These are phyloP conservation scores for Spodoptera littoralis DNA, from an alignment of 2,888 invertebrate species.

Conservation along the genomic window DNA sequence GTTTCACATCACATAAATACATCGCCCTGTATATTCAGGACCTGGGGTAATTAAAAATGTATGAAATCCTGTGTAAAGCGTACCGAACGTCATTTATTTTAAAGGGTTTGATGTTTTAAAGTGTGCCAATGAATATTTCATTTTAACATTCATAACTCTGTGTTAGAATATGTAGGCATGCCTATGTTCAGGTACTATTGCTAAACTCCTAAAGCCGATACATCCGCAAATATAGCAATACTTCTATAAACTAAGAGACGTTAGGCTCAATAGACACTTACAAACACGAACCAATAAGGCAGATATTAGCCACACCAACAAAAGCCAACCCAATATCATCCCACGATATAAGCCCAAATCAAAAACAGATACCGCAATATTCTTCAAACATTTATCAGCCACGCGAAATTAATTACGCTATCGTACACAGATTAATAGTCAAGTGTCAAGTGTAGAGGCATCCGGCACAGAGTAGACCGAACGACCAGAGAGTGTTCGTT, in stretches of 20 bases:
- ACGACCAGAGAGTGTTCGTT: slow-evolving; percentile 60
- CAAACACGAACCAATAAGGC: too few relatives aligned
- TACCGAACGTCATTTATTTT: not conserved
- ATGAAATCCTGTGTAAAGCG: not conserved
- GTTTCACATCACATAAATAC: slow-evolving; percentile 2
- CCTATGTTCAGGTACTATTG: too few relatives aligned
- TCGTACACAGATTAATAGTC: slow-evolving; percentile 55
- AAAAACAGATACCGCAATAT: slow-evolving; percentile 22
- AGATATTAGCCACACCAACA: too few relatives aligned
- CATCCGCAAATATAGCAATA: too few relatives aligned
- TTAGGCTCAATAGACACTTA: too few relatives aligned
- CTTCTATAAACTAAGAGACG: too few relatives aligned
- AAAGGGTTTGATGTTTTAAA: slow-evolving; percentile 6
- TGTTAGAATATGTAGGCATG: too few relatives aligned
- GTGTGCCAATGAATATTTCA: not conserved
- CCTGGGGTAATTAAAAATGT: not conserved
- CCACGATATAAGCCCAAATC: not conserved
- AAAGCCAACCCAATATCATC: not conserved
- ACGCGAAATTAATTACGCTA: slow-evolving; percentile 45
- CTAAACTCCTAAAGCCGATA: too few relatives aligned
- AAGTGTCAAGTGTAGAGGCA: slow-evolving; percentile 53
- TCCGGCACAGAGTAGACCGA: slow-evolving; percentile 46
- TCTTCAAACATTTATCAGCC: slow-evolving; percentile 34
- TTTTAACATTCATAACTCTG: too few relatives aligned
- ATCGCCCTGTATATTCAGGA: not conserved